Base-by-base conservation (phyloP, 2,888 invertebrate genomes). In the Aspidapion aeneum region DNA sequence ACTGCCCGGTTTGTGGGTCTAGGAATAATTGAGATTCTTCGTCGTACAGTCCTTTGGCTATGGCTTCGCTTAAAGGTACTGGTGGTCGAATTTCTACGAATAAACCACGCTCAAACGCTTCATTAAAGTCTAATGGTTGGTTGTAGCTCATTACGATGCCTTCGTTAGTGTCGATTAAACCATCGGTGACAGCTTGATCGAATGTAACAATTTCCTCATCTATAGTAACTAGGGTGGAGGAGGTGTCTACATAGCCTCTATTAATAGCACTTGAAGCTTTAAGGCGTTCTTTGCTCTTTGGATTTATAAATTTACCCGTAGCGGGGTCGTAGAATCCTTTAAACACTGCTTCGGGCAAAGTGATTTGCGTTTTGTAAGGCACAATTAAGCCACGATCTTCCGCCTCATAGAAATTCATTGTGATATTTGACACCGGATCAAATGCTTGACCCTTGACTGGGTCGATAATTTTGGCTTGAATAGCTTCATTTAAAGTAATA, bases 311-410 rank as follows among this genome's bases (percentile, higher is more conserved):
- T 74, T 90, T 88, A 56, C 95, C 94, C 48, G 90, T 89, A 72
- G 87, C 86, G 0, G 91, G 90, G 82, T 96, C 93, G 74, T 94
- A 95, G 67, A 92, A 87, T n/a, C 94, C 94, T 80, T 92, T 90
- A 74, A 91, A 91, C n/a, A 96, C 90, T 1, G 95, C 95, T 81
- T 94, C 94, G 0, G 93, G 91, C 21, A 95, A 82, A 65, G 92
- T 92, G 68, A 93, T 87, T 77, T 90, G 91, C 60, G 90, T 87
- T 76, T 93, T 91, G 51, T 92, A 89, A 7, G 93, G 91, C 3
- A 94, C 85, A 58, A 94, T 87, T 22, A 94, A 81, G 21, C 94
- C 93, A 60, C 90, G 87, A 71, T 93, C 91, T 22, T 93, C 85
- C 1, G 96, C 96, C 75, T 95, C 94, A 50, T 87, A 88, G 5